Percentiles rank a stretch among this genome's conserved stretches.
Evolutionary conservation across 2,113 vertebrate genomes (phyloP).

Genomic region (Apteryx mantelli): DNA sequence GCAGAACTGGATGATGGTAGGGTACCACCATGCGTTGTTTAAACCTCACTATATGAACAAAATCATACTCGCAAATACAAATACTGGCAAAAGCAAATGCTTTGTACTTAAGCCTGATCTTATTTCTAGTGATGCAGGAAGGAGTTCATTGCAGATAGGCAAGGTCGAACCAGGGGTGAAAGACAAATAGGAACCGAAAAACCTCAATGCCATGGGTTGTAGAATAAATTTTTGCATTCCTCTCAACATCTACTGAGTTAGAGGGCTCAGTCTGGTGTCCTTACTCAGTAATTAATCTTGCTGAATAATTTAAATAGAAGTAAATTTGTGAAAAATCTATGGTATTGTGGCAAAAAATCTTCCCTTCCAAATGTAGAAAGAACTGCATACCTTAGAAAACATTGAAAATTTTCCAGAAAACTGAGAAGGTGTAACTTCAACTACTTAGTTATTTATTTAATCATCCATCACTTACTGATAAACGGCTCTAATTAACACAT

Average conservation of each 20-base stretch:
- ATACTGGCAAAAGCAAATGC: background rate
- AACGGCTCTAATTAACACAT: background rate
- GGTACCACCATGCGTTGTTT: background rate
- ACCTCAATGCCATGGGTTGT: background rate
- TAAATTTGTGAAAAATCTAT: background rate
- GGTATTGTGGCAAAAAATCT: background rate
- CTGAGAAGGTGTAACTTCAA: background rate
- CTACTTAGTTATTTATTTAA: background rate
- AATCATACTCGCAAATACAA: background rate
- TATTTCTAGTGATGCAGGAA: background rate
- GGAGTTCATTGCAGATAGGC: background rate
- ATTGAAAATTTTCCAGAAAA: background rate
- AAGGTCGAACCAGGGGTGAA: background rate
- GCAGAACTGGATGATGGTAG: conserved; percentile 93
- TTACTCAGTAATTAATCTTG: background rate
- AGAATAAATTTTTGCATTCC: background rate
- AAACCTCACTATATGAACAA: background rate
- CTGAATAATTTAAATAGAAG: background rate
- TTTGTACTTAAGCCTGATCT: background rate
- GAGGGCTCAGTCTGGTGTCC: background rate
- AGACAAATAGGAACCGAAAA: background rate
- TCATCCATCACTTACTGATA: background rate
- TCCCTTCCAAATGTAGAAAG: background rate
- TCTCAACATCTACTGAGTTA: background rate
- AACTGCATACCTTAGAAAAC: background rate